Conservation (phyloP, 2,888 invertebrate species). For the Ypsolopha scabrella region DNA sequence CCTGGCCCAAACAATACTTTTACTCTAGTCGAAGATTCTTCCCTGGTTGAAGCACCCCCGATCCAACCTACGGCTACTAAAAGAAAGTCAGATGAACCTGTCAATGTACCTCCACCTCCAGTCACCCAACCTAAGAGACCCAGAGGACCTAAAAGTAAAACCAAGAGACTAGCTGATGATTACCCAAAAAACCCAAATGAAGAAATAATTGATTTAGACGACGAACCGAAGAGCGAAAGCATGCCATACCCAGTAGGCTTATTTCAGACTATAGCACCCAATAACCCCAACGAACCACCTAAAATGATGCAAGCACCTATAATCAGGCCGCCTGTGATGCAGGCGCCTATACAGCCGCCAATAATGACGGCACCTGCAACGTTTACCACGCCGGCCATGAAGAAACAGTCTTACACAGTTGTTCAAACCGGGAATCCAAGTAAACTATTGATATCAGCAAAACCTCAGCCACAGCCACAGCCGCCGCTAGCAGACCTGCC, state of each 20-base stretch:
- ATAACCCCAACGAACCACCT: conserved; percentile 12
- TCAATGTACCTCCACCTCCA: not conserved
- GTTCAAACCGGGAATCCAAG: conserved; percentile 57
- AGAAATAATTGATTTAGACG: conserved; percentile 24
- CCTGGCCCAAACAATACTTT: conserved; percentile 56
- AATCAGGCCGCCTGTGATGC: conserved; percentile 11
- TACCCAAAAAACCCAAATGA: conserved; percentile 8
- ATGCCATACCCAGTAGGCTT: conserved; percentile 58
- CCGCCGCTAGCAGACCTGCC: conserved; percentile 19
- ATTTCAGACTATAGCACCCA: conserved; percentile 39
- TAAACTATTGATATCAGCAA: conserved; percentile 57
- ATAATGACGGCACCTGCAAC: conserved; percentile 8
- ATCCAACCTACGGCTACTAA: not conserved
- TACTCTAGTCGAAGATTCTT: conserved; percentile 38
- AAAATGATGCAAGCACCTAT: not conserved
- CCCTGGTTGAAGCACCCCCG: not conserved
- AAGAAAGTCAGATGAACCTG: not conserved
- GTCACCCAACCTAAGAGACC: not conserved
- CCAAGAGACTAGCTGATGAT: conserved; percentile 11
- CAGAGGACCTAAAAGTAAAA: not conserved
- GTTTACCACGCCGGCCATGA: conserved; percentile 48
- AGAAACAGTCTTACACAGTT: conserved; percentile 56
- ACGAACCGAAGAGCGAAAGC: conserved; percentile 11
- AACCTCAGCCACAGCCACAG: conserved; percentile 23
- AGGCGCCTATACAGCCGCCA: conserved; percentile 2